Conservation (phyloP, 2,888 invertebrate genomes). For the Gymnocheta viridis region DNA sequence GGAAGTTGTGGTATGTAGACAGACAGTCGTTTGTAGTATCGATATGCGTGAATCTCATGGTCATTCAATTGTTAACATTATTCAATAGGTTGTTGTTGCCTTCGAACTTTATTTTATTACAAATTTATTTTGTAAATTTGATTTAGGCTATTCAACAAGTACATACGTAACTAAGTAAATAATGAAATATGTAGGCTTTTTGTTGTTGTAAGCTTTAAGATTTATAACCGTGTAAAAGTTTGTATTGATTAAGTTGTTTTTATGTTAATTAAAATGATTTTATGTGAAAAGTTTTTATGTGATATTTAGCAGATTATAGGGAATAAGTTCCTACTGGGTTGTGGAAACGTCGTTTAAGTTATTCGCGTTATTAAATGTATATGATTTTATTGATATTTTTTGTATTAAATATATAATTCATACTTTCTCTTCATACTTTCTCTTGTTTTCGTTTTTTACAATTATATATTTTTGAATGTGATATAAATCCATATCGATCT, state of each 20-base stretch:
- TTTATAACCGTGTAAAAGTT: background rate
- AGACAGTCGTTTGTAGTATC: slow-evolving; percentile 49
- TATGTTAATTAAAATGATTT: background rate
- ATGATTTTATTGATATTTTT: too few relatives aligned
- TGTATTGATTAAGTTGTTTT: background rate
- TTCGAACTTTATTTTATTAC: background rate
- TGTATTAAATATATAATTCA: too few relatives aligned
- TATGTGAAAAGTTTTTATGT: background rate
- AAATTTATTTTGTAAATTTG: slow-evolving; percentile 18
- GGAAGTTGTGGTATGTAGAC: slow-evolving; percentile 52
- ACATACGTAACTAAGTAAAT: slow-evolving; percentile 6
- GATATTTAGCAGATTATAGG: background rate
- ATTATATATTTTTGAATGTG: too few relatives aligned
- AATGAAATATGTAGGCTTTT: background rate
- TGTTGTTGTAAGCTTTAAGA: background rate
- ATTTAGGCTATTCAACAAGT: slow-evolving; percentile 18
- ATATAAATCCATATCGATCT: too few relatives aligned
- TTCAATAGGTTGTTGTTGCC: slow-evolving; percentile 50
- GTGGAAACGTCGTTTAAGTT: too few relatives aligned
- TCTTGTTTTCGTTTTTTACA: too few relatives aligned
- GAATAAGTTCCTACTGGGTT: too few relatives aligned
- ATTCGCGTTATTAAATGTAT: too few relatives aligned
- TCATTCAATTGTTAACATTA: slow-evolving; percentile 63
- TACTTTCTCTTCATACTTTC: too few relatives aligned
- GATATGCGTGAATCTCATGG: slow-evolving; percentile 65